Percentiles rank a stretch among this genome's conserved stretches.
Conservation (phyloP, 2,888 invertebrate species). For the Reticulitermes lucifugus region DNA sequence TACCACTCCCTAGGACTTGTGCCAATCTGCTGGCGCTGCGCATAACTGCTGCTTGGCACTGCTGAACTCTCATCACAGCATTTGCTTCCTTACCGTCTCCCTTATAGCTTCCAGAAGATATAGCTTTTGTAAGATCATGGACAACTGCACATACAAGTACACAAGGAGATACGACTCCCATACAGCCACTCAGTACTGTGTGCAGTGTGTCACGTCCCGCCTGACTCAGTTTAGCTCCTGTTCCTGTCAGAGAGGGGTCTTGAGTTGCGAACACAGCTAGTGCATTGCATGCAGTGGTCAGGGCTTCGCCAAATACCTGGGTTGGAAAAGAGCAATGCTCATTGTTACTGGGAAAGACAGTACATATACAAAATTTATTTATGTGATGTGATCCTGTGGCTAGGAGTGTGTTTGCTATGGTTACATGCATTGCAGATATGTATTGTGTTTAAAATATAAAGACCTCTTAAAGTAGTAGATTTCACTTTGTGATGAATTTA, state of each 20-base stretch:
- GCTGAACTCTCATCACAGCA: slow-evolving; percentile 44
- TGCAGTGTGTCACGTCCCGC: slow-evolving; percentile 58
- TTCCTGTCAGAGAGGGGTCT: slow-evolving; percentile 60
- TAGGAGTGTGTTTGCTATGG: too few relatives aligned
- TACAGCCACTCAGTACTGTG: slow-evolving; percentile 59
- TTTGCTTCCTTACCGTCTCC: slow-evolving; percentile 33
- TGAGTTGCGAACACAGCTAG: slow-evolving; percentile 59
- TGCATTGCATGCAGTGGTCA: slow-evolving; percentile 59
- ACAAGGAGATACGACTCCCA: slow-evolving; percentile 60
- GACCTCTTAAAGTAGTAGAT: too few relatives aligned
- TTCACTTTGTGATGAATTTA: too few relatives aligned
- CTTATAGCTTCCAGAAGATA: neutral
- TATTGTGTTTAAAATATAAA: too few relatives aligned
- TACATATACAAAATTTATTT: too few relatives aligned
- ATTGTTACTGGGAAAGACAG: neutral
- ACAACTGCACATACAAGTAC: slow-evolving; percentile 59
- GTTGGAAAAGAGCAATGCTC: neutral
- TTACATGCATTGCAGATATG: too few relatives aligned
- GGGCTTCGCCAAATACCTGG: slow-evolving; percentile 59
- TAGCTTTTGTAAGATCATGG: slow-evolving; percentile 54
- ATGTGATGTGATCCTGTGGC: too few relatives aligned
- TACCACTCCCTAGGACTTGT: slow-evolving; percentile 36
- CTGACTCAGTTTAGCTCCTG: slow-evolving; percentile 56
- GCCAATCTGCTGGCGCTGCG: slow-evolving; percentile 42
- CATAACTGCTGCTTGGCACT: slow-evolving; percentile 50